Evolutionary conservation across 2,797 vertebrate species (phyloP).

Genomic region (Xenops minutus): DNA sequence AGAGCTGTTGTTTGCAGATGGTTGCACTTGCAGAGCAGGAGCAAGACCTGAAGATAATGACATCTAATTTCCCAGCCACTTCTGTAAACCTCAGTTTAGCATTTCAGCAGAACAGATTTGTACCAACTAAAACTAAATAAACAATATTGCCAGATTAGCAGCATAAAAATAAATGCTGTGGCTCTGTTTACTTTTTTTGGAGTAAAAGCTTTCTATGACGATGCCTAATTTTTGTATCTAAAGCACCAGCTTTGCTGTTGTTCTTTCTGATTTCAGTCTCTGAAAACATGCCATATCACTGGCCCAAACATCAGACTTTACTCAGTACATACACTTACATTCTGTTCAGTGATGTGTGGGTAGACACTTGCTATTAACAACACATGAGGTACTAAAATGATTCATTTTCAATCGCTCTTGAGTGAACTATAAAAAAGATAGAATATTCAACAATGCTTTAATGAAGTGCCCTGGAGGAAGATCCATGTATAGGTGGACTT

Average conservation of each 20-base stretch:
- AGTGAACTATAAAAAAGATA: not conserved
- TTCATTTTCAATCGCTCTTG: not conserved
- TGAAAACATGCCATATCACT: not conserved
- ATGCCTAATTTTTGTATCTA: not conserved
- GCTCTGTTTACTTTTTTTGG: not conserved
- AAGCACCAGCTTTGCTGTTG: not conserved
- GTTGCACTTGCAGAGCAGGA: constrained; percentile 32
- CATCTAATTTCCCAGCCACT: constrained; percentile 48
- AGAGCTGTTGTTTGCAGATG: constrained; percentile 56
- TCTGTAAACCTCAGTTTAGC: constrained; percentile 21
- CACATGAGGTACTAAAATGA: not conserved
- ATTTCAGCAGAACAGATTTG: constrained; percentile 49
- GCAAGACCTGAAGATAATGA: constrained; percentile 56
- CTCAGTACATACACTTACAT: not conserved
- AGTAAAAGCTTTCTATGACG: not conserved
- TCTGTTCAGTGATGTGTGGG: not conserved
- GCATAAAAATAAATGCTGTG: constrained; percentile 20
- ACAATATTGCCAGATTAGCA: constrained; percentile 46
- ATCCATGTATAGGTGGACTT: not conserved
- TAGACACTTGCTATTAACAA: not conserved
- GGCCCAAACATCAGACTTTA: not conserved
- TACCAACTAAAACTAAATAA: constrained; percentile 39
- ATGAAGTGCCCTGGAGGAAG: not conserved
- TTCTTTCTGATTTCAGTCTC: not conserved
- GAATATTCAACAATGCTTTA: not conserved